Conservation (phyloP, 2,797 vertebrate genomes). For the Huso huso region DNA sequence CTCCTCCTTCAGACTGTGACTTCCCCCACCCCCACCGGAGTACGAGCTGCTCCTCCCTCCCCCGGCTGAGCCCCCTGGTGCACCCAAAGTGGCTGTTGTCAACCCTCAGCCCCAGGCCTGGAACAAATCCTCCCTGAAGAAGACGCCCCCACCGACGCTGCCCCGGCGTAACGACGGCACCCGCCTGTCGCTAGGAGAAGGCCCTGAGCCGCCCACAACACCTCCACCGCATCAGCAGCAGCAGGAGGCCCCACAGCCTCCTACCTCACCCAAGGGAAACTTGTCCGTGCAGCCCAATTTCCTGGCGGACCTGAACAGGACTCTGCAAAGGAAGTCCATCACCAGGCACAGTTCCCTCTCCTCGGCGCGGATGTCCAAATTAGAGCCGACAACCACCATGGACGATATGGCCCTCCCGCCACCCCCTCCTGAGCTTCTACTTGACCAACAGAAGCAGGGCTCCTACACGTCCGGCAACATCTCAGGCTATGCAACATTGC, state of each 20-base stretch:
- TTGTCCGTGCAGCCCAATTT: conserved; percentile 86
- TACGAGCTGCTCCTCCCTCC: conserved; percentile 80
- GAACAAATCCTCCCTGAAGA: conserved; percentile 77
- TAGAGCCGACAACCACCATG: conserved; percentile 81
- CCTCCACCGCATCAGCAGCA: conserved; percentile 54
- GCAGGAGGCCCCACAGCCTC: conserved; percentile 62
- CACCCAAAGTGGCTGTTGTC: conserved; percentile 81
- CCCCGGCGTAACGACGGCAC: conserved; percentile 75
- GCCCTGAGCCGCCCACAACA: conserved; percentile 42
- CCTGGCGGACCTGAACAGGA: conserved; percentile 87
- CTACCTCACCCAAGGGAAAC: conserved; percentile 81
- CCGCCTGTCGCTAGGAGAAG: conserved; percentile 62
- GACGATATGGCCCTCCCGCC: conserved; percentile 90
- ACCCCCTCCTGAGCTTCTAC: conserved; percentile 82
- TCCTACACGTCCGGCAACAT: conserved; percentile 74
- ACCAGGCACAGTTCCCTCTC: conserved; percentile 82
- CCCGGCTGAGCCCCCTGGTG: conserved; percentile 71
- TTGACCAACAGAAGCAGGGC: conserved; percentile 67
- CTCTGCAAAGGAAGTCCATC: conserved; percentile 88
- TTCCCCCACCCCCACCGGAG: conserved; percentile 75
- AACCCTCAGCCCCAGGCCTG: conserved; percentile 84
- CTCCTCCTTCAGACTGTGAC: conserved; percentile 76
- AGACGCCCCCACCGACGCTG: conserved; percentile 74
- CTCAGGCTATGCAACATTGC: conserved; percentile 92
- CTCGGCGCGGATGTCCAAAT: conserved; percentile 58